Evolutionary conservation across 2,797 vertebrate genomes (phyloP), one percentile per base, ranked within the genome.

Genomic region (Oryzias sinensis): DNA sequence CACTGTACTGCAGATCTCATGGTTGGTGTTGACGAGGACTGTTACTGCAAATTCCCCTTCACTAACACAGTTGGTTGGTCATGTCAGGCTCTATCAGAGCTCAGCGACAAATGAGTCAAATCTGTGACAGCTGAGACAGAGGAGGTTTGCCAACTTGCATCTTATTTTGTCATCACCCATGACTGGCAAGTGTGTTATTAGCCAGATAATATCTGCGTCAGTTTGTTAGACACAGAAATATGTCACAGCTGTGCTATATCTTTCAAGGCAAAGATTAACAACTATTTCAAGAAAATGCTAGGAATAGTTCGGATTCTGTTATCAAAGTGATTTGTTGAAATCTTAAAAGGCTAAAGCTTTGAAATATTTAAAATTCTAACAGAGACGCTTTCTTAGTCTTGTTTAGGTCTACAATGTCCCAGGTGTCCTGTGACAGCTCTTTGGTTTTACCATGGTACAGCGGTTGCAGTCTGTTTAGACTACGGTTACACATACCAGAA

Each of bases 151-250:
- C 46, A 55, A 48, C 66, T 62, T 56, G 59, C 47, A 61, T 47
- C 52, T 53, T 62, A 56, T 51, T 53, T 59, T 42, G 59, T 62
- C 56, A 56, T 58, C 71, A 74, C 57, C 65, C 58, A 53, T 65
- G 67, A 75, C 18, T 73, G 69, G 44, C 60, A 73, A 45, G 37
- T 59, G 46, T 62, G 60, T 67, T 55, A 63, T 56, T 62, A 59
- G 33, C 48, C 52, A 44, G 40, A 43, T 62, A 65, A 69, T 58
- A 57, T 50, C 55, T 13, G 17, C 3, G 68, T 67, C 59, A 58
- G 48, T 47, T 53, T 45, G 49, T 45, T 54, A 58, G 43, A 56
- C 41, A 61, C 49, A 50, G 51, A 63, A 48, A 47, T 17, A 44
- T 20, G 18, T 59, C 41, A 47, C 7, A 14, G 41, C 17, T 24